phyloP scores from a whole-genome alignment of 1,140 invertebrate genomes.

The Papilio machaon region DNA sequence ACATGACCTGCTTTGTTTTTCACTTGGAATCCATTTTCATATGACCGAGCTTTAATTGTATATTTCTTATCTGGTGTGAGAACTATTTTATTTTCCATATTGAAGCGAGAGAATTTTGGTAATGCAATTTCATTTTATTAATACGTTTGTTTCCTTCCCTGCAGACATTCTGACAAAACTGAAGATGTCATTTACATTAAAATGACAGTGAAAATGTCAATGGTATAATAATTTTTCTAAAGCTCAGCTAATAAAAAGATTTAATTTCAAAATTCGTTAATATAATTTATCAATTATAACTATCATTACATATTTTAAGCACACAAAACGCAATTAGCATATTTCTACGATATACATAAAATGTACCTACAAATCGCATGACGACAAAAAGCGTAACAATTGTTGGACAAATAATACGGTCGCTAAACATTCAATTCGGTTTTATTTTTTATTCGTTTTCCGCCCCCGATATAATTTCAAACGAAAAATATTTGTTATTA shows the following conservation, averaged over 20 bases:
- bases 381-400: no score
- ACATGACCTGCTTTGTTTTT: slow-evolving; percentile 51
- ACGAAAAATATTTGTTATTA: no score
- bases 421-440: neutral
- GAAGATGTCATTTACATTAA: neutral
- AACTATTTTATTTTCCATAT: slow-evolving; percentile 60
- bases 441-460: neutral
- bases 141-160: neutral
- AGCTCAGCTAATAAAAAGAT: neutral
- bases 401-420: no score
- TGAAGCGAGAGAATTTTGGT: slow-evolving; percentile 34
- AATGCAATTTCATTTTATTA: slow-evolving; percentile 39
- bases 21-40: slow-evolving; percentile 45
- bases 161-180: neutral
- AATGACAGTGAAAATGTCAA: neutral
- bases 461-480: no score
- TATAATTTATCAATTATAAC: neutral
- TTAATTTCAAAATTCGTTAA: neutral
- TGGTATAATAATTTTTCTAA: neutral
- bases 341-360: no score
- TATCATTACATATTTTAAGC: no score
- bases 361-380: no score
- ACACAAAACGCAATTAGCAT: no score
- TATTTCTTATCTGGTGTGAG: slow-evolving; percentile 54
- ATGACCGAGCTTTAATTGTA: slow-evolving; percentile 60